A percentile compares a stretch with the other conserved stretches of the same genome.
These are phyloP conservation scores for Rhyacophila evoluta DNA, from an alignment of 2,888 invertebrate genomes.

Conservation along the genomic window DNA sequence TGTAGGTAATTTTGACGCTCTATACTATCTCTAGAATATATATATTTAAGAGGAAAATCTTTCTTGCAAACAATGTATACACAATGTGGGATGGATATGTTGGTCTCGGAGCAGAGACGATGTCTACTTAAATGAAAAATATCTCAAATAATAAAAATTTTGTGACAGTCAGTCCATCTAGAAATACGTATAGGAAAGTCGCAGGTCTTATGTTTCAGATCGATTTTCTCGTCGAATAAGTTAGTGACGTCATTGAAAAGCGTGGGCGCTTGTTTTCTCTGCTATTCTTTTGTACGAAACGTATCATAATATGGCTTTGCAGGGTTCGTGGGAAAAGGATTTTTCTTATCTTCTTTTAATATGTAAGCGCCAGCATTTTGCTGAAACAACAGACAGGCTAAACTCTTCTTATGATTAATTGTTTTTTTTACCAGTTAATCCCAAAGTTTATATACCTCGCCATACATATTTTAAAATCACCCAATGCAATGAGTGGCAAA, in stretches of 20 bases:
- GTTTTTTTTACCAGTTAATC: not conserved
- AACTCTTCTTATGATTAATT: not conserved
- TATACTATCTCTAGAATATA: too few relatives aligned
- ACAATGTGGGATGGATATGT: too few relatives aligned
- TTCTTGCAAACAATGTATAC: too few relatives aligned
- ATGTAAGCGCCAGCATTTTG: not conserved
- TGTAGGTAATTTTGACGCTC: too few relatives aligned
- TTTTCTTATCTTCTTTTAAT: not conserved
- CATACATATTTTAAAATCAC: not conserved
- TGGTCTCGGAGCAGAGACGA: too few relatives aligned
- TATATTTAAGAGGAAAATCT: too few relatives aligned
- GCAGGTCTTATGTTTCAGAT: not conserved
- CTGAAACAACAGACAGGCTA: not conserved
- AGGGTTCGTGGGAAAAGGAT: not conserved
- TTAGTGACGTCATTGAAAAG: not conserved
- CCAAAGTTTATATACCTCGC: not conserved
- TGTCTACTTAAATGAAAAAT: too few relatives aligned
- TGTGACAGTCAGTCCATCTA: too few relatives aligned
- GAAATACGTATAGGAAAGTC: too few relatives aligned
- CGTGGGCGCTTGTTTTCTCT: not conserved
- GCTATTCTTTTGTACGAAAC: not conserved
- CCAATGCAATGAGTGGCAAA: not conserved
- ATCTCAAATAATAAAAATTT: too few relatives aligned
- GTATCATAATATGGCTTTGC: not conserved
- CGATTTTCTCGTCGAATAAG: not conserved